Conservation (phyloP, 2,113 vertebrate genomes). For the Cranoglanis bouderius region DNA sequence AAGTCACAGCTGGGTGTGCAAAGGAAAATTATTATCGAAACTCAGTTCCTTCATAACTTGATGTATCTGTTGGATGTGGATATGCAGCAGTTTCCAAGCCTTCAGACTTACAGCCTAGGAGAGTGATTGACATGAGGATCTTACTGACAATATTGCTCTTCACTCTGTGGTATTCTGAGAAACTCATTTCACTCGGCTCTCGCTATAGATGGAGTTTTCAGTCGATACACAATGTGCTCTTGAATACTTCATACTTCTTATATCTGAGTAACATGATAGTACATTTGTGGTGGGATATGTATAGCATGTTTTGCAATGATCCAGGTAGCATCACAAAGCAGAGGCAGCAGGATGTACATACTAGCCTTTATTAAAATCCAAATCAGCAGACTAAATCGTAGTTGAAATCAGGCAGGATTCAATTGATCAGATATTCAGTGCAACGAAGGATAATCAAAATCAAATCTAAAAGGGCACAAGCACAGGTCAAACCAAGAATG, state of each 20-base stretch:
- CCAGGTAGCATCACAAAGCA: not conserved
- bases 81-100: slow-evolving; percentile 1
- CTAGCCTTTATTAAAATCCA: not conserved
- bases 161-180: slow-evolving; percentile 33
- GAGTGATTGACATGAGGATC: slow-evolving; percentile 17
- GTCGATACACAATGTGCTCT: slow-evolving; percentile 34
- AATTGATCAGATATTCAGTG: not conserved
- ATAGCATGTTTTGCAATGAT: slow-evolving; percentile 23
- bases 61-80: slow-evolving; percentile 13
- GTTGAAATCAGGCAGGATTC: not conserved
- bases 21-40: not conserved
- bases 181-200: slow-evolving; percentile 40
- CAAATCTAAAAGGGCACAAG: slow-evolving; percentile 7
- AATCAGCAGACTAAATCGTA: not conserved
- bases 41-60: not conserved
- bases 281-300: slow-evolving; percentile 23
- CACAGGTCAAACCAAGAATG: not conserved
- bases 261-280: slow-evolving; percentile 33
- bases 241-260: slow-evolving; percentile 39
- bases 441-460: not conserved
- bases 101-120: slow-evolving; percentile 1
- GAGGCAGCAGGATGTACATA: not conserved
- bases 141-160: slow-evolving; percentile 37
- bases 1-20: slow-evolving; percentile 12
- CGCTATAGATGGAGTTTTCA: slow-evolving; percentile 11